A percentile compares a stretch with the other conserved stretches of the same genome.
phyloP scores from a whole-genome alignment of 2,797 vertebrate species.

The Bufotes viridis region DNA sequence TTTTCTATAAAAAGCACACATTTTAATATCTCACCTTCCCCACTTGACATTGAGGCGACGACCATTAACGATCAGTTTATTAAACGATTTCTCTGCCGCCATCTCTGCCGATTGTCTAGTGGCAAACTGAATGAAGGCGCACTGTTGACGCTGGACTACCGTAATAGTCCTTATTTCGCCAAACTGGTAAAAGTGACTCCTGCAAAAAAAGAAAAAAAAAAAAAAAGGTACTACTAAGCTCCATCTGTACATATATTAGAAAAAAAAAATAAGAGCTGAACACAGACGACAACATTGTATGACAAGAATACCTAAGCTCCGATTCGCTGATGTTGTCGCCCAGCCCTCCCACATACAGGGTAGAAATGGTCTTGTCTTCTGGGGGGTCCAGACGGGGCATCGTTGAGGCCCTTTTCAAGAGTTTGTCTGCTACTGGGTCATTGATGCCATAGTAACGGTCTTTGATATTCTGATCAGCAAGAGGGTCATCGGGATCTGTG shows the following conservation, averaged over 20 bases:
- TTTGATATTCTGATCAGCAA: constrained; percentile 98
- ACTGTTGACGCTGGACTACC: constrained; percentile 95
- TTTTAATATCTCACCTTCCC: constrained; percentile 84
- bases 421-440: constrained; percentile 96
- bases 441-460: constrained; percentile 98
- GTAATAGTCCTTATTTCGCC: constrained; percentile 97
- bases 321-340: constrained; percentile 94
- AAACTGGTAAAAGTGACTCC: constrained; percentile 98
- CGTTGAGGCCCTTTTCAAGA: constrained; percentile 93
- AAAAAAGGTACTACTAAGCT: neutral
- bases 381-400: constrained; percentile 96
- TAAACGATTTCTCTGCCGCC: constrained; percentile 98
- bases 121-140: constrained; percentile 98
- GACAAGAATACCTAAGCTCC: constrained; percentile 81
- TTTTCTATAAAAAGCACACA: no score
- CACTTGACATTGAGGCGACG: constrained; percentile 97
- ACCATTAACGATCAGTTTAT: constrained; percentile 96
- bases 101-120: constrained; percentile 90
- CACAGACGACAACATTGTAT: neutral
- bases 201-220: constrained; percentile 63
- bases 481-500: constrained; percentile 95
- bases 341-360: constrained; percentile 93
- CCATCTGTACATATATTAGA: neutral
- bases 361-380: constrained; percentile 96
- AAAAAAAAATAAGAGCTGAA: neutral